Percentiles rank a stretch among this genome's conserved stretches.
phyloP scores from a whole-genome alignment of 2,797 vertebrate genomes.

The Petrocephalus schoutedeni region DNA sequence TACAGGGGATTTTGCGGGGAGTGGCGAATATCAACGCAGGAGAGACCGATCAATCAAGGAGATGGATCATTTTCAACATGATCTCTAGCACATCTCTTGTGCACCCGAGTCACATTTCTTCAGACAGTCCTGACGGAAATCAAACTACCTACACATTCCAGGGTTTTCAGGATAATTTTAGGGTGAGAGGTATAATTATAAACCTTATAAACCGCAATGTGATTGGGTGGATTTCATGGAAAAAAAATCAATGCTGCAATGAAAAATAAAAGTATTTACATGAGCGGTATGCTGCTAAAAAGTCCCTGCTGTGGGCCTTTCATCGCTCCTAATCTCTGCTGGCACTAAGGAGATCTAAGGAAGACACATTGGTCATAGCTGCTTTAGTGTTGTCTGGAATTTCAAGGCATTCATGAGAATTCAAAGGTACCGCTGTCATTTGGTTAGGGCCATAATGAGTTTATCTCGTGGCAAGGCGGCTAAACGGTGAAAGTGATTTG shows the following conservation, averaged over 20 bases:
- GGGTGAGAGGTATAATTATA: background rate
- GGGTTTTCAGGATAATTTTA: background rate
- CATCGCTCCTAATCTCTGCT: background rate
- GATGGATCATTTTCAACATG: background rate
- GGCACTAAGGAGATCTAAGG: constrained; percentile 8
- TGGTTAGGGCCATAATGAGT: background rate
- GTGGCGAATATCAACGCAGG: constrained; percentile 49
- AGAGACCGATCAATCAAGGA: background rate
- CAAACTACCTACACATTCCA: background rate
- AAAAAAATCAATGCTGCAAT: background rate
- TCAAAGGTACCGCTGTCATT: background rate
- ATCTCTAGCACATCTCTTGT: background rate
- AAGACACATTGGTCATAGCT: constrained; percentile 5
- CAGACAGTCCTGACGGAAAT: background rate
- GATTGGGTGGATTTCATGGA: background rate
- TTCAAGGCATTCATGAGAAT: background rate
- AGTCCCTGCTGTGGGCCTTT: background rate
- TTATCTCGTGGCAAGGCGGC: background rate
- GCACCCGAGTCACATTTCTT: background rate
- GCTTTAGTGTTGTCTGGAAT: background rate
- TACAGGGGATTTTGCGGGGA: constrained; percentile 43
- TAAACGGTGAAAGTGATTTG: background rate
- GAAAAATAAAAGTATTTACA: background rate
- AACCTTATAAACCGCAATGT: background rate
- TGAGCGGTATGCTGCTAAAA: background rate